Evolutionary conservation across 64 coral and sea anemone genomes (phyloP), one percentile per base, ranked within the genome.

Genomic region (Trachythela sp.): DNA sequence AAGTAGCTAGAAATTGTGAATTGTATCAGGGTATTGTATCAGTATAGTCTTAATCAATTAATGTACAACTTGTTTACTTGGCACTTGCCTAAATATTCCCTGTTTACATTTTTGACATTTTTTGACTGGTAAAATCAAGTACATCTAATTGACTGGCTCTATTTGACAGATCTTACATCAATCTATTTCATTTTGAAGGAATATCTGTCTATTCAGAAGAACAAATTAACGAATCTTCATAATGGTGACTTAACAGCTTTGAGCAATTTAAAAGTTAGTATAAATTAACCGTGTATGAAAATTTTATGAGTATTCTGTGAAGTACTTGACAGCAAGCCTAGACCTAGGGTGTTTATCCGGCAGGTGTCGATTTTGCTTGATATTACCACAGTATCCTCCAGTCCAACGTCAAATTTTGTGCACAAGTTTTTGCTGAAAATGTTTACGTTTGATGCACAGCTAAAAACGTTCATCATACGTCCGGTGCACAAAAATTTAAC

Each of bases 161-260:
- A 2, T 1, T 1, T 64, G 26, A 64, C 56, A 64, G 26, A n/a
- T 64, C 20, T 80, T 13, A 18, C 8, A 34, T n/a, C n/a, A n/a
- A n/a, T 39, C 6, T 87, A 35, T 40, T 13, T 29, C 7, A 26
- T 22, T 30, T 59, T 54, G 11, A 36, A 99, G 93, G 96, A 94
- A 85, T 88, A 99, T 91, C 72, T 99, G 48, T 99, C 95, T 36
- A 13, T 94, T 9, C 94, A 98, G 64, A 93, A 94, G 70, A 98
- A 98, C 48, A 90, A 89, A 43, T 90, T 98, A 37, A 92, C 91
- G 56, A 94, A 89, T 87, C 92, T 98, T 76, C 93, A 98, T 38
- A 2, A 80, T 80, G 95, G 95, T 39, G 95, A 92, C 33, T 86
- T 98, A 27, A 93, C 91, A 13, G 77, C 91, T 26, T 85, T 98